Evolutionary conservation across 2,113 vertebrate species (phyloP).

Genomic region (Misgurnus mizolepis): DNA sequence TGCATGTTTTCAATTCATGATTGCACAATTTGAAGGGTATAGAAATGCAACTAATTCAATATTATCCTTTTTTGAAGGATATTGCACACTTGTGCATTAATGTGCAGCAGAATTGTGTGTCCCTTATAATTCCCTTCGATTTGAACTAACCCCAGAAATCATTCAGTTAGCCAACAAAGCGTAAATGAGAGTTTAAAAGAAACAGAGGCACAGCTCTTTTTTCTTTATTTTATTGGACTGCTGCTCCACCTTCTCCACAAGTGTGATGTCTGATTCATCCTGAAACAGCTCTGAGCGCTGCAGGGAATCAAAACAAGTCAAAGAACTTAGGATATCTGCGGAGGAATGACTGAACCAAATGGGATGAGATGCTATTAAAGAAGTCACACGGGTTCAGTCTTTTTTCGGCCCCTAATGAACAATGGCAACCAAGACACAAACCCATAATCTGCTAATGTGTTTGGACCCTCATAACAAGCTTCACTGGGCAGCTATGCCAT

Average conservation of each 20-base stretch:
- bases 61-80: no score
- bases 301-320: constrained; percentile 26
- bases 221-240: constrained; percentile 15
- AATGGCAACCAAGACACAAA: constrained; percentile 52
- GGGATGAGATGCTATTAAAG: constrained; percentile 48
- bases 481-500: constrained; percentile 56
- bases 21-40: no score
- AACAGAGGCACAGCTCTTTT: not conserved
- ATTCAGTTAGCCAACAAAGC: not conserved
- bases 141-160: no score
- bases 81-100: no score
- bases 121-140: not conserved
- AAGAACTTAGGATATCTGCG: constrained; percentile 8
- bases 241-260: constrained; percentile 13
- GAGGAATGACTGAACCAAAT: constrained; percentile 29
- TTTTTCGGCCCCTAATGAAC: constrained; percentile 59
- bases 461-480: constrained; percentile 54
- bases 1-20: no score
- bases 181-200: not conserved
- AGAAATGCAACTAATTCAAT: no score
- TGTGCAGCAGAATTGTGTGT: no score
- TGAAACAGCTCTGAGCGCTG: not conserved
- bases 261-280: not conserved
- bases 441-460: constrained; percentile 61
- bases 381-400: constrained; percentile 52